Percentiles rank a stretch among this genome's conserved stretches.
These are phyloP conservation scores for Leguminivora glycinivorella DNA, from an alignment of 1,140 invertebrate species.

Conservation along the genomic window DNA sequence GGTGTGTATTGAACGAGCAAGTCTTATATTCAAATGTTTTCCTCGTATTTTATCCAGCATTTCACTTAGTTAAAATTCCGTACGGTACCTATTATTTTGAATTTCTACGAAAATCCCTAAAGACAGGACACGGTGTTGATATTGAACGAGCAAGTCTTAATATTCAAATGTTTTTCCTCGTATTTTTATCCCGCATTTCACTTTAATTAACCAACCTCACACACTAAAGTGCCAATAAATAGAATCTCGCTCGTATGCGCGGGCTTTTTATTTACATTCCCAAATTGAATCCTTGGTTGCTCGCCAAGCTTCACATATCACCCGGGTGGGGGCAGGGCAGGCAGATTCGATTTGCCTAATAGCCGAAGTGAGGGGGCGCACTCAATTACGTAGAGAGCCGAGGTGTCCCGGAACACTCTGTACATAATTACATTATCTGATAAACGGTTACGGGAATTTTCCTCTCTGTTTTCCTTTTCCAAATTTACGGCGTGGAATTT, in stretches of 20 bases:
- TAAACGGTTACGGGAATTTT: conserved; percentile 53
- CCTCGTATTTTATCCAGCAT: too few species aligned
- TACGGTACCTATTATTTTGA: too few species aligned
- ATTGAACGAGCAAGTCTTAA: too few species aligned
- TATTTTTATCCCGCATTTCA: conserved; percentile 2
- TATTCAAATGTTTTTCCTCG: neutral
- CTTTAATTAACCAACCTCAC: conserved; percentile 16
- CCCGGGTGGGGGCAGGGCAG: conserved; percentile 42
- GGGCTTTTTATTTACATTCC: conserved; percentile 72
- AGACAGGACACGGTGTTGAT: too few species aligned
- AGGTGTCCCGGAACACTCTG: conserved; percentile 71
- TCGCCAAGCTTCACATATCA: conserved; percentile 65
- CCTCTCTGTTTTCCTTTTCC: conserved; percentile 5
- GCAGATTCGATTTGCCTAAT: conserved; percentile 78
- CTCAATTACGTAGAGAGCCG: conserved; percentile 72
- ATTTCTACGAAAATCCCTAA: too few species aligned
- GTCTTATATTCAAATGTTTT: too few species aligned
- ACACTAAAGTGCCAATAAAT: conserved; percentile 35
- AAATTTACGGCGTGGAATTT: conserved; percentile 6
- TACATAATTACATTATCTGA: conserved; percentile 78
- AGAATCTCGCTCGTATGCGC: conserved; percentile 34
- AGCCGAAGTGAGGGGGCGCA: conserved; percentile 62
- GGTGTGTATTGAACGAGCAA: too few species aligned
- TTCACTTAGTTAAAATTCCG: too few species aligned
- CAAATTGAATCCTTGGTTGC: conserved; percentile 71